These are phyloP conservation scores for Drosophila virilis DNA, from an alignment of 1,140 invertebrate species.

Conservation along the genomic window DNA sequence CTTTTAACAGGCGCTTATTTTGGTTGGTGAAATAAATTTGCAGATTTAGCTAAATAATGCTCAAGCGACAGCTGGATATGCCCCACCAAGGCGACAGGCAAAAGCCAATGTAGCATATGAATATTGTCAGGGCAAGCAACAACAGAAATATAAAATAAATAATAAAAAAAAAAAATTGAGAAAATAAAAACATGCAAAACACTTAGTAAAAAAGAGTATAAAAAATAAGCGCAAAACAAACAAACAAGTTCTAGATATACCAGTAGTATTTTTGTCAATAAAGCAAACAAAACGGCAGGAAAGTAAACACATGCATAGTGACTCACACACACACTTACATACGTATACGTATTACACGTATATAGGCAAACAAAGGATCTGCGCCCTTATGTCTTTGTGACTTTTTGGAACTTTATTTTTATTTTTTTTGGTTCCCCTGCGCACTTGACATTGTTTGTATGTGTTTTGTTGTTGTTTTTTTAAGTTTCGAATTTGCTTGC, in stretches of 20 bases:
- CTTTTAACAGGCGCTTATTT: background rate
- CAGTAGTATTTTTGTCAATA: constrained; percentile 59
- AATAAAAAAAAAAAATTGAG: constrained; percentile 15
- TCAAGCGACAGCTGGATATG: background rate
- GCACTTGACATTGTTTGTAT: constrained; percentile 67
- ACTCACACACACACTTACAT: background rate
- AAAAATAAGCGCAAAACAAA: constrained; percentile 9
- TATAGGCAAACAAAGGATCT: constrained; percentile 42
- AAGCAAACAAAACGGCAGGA: constrained; percentile 51
- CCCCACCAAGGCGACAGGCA: constrained; percentile 12
- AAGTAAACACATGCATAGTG: constrained; percentile 41
- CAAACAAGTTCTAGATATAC: constrained; percentile 39
- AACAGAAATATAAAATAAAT: constrained; percentile 9
- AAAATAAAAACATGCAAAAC: constrained; percentile 3
- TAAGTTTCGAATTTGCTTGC: constrained; percentile 41
- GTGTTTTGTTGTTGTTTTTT: constrained; percentile 33
- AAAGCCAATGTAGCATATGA: constrained; percentile 23
- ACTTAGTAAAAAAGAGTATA: constrained; percentile 5
- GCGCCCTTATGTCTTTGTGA: constrained; percentile 64
- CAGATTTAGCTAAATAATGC: constrained; percentile 31
- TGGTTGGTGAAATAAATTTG: constrained; percentile 14
- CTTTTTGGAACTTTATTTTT: constrained; percentile 32
- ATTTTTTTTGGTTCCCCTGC: constrained; percentile 8
- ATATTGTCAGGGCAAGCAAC: background rate
- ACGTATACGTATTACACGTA: constrained; percentile 14